Evolutionary conservation across 2,797 vertebrate genomes (phyloP).

Genomic region (Pseudochirops corinnae): DNA sequence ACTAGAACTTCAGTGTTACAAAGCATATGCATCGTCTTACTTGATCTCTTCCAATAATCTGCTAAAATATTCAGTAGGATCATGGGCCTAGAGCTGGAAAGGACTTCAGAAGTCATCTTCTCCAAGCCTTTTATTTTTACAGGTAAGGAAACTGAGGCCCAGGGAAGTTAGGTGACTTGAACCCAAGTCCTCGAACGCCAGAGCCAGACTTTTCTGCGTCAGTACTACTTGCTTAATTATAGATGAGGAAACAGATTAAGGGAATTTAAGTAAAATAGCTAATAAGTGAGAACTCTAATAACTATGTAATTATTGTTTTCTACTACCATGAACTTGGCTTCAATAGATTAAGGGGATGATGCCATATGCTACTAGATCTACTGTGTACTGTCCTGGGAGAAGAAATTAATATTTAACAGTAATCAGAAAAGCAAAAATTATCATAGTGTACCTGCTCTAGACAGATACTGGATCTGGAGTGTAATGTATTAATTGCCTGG

Average conservation of each 20-base stretch:
- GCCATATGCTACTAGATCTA: not conserved
- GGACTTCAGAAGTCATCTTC: not conserved
- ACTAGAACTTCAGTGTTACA: not conserved
- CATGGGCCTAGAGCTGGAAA: not conserved
- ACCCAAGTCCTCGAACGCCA: not conserved
- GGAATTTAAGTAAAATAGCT: not conserved
- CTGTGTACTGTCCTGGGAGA: not conserved
- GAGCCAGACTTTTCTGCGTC: not conserved
- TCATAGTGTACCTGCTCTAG: too few species aligned
- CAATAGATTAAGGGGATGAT: not conserved
- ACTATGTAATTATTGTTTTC: not conserved
- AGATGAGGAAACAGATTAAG: not conserved
- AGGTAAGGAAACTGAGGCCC: not conserved
- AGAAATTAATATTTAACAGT: not conserved
- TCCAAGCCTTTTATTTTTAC: not conserved
- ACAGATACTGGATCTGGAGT: not conserved
- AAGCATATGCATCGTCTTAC: not conserved
- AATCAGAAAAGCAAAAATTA: too few species aligned
- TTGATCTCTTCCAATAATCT: not conserved
- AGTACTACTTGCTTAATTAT: not conserved
- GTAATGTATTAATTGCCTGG: not conserved
- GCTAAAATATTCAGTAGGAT: not conserved
- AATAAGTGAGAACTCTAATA: not conserved
- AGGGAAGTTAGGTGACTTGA: not conserved
- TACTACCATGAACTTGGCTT: not conserved